Conservation (phyloP, 1,140 invertebrate species). For the Aphaenogaster rudis region DNA sequence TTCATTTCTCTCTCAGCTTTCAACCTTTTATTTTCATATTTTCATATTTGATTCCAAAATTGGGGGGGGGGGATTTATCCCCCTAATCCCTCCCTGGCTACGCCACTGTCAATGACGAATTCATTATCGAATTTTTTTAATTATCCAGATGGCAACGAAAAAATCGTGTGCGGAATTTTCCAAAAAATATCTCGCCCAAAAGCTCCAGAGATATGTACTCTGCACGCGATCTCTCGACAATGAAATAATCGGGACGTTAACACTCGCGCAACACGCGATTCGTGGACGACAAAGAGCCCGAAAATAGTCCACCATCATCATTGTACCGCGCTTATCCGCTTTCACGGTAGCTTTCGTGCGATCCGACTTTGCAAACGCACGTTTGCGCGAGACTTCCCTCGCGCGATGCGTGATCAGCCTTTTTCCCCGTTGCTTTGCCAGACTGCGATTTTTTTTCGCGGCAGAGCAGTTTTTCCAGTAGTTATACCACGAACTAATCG, state of each 20-base stretch:
- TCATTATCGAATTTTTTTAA: neutral
- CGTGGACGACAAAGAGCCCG: neutral
- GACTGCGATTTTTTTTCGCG: neutral
- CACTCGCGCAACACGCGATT: constrained; percentile 4
- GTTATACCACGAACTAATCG: neutral
- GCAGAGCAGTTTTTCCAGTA: neutral
- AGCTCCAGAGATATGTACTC: neutral
- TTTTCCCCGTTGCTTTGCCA: neutral
- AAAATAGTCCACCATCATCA: constrained; percentile 26
- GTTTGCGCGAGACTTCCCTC: neutral
- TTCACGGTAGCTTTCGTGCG: constrained; percentile 36
- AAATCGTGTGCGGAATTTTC: neutral
- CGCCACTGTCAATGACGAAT: neutral
- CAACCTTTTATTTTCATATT: no score
- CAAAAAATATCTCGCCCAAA: neutral
- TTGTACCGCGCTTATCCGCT: constrained; percentile 21
- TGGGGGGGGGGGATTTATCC: no score
- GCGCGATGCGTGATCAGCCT: neutral
- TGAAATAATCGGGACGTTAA: constrained; percentile 13
- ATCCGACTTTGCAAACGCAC: constrained; percentile 11
- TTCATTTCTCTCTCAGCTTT: no score
- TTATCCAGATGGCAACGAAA: neutral
- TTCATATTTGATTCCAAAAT: no score
- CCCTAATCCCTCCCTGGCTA: no score
- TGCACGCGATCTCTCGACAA: neutral